Percentiles rank a stretch among this genome's conserved stretches.
These are phyloP conservation scores for Falco cherrug DNA, from an alignment of 2,797 vertebrate species.

Conservation along the genomic window DNA sequence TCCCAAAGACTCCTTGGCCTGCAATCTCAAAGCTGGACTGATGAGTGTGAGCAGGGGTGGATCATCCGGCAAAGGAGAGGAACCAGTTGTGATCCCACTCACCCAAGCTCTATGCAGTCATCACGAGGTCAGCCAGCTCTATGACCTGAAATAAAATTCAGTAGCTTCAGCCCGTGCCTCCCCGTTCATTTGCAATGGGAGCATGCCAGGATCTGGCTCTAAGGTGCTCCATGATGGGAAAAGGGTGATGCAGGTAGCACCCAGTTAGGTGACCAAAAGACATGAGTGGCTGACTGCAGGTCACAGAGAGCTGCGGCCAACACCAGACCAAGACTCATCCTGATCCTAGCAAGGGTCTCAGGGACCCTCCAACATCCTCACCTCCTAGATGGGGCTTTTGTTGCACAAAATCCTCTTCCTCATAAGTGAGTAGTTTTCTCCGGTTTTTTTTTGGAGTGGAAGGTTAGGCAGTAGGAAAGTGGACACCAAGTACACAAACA, in stretches of 20 bases:
- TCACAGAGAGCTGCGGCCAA: background rate
- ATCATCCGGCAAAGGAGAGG: background rate
- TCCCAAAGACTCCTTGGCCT: background rate
- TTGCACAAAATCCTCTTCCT: background rate
- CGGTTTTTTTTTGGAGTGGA: background rate
- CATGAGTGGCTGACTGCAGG: accelerated
- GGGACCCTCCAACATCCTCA: background rate
- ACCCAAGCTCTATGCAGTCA: background rate
- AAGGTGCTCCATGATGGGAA: background rate
- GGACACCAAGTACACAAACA: background rate
- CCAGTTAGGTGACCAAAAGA: background rate
- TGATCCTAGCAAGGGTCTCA: background rate
- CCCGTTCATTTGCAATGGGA: background rate
- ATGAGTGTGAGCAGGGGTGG: background rate
- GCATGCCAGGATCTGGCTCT: background rate
- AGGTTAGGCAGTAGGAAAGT: background rate
- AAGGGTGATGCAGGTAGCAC: background rate
- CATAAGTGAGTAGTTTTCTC: background rate
- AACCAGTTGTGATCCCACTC: background rate
- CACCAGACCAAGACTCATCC: background rate
- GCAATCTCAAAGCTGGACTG: background rate
- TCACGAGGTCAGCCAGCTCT: background rate
- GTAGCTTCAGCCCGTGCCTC: background rate
- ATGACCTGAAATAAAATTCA: background rate
- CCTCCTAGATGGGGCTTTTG: background rate